Percentiles rank a stretch among this genome's conserved stretches.
These are phyloP conservation scores for Biston betularia DNA, from an alignment of 2,888 invertebrate species.

Conservation along the genomic window DNA sequence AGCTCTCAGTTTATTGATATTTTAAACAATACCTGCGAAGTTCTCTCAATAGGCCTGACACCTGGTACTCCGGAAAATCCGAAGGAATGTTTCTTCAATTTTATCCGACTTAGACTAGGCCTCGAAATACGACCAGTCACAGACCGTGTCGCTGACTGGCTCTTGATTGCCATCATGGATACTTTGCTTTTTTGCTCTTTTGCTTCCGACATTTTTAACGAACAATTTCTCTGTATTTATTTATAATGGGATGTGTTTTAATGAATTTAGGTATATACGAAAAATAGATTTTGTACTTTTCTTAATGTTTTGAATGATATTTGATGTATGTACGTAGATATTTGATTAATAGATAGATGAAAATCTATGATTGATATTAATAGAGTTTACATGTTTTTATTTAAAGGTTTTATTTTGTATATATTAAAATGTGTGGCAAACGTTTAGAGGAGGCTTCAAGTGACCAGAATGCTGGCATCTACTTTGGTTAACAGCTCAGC, in stretches of 20 bases:
- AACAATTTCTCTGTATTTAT: not conserved
- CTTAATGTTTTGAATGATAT: not conserved
- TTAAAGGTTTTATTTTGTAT: not conserved
- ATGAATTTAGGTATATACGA: too few relatives aligned
- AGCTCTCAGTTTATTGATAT: too few relatives aligned
- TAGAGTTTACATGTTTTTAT: not conserved
- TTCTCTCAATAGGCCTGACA: conserved; percentile 62
- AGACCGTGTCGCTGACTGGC: conserved; percentile 50
- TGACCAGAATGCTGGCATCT: too few relatives aligned
- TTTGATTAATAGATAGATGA: not conserved
- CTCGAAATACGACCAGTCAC: conserved; percentile 15
- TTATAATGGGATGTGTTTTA: not conserved
- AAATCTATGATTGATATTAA: not conserved
- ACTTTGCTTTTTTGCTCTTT: conserved; percentile 56
- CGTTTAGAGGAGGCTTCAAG: too few relatives aligned
- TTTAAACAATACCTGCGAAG: conserved; percentile 61
- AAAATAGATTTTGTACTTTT: not conserved
- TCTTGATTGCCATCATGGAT: conserved; percentile 53
- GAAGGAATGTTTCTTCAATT: conserved; percentile 62
- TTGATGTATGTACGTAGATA: not conserved
- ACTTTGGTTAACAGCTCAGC: too few relatives aligned
- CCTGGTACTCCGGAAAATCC: conserved; percentile 69
- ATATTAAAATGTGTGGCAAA: too few relatives aligned
- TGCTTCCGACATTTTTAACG: conserved; percentile 34
- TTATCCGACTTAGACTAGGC: conserved; percentile 59